Evolutionary conservation across 2,797 vertebrate species (phyloP).

Genomic region (Mareca strepera): DNA sequence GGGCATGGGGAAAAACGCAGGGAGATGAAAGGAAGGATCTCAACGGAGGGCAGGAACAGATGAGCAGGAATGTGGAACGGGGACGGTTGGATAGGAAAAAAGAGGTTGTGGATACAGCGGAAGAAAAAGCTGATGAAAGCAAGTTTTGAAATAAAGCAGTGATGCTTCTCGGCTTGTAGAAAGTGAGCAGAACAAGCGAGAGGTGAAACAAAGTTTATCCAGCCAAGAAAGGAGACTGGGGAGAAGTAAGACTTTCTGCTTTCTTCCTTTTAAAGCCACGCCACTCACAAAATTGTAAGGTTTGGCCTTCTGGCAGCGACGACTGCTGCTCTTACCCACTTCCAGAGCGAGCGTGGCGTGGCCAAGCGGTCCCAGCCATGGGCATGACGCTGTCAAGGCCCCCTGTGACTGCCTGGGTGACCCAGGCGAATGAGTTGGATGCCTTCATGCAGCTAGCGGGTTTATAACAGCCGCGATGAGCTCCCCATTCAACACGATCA

Average conservation of each 20-base stretch:
- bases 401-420: background rate
- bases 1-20: background rate
- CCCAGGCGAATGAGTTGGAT: background rate
- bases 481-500: background rate
- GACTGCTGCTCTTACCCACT: background rate
- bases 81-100: background rate
- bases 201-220: constrained; percentile 18
- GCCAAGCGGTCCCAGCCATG: background rate
- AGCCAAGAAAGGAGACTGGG: background rate
- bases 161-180: constrained; percentile 4
- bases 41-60: background rate
- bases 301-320: background rate
- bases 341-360: background rate
- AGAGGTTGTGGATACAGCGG: background rate
- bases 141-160: constrained; percentile 43
- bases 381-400: background rate
- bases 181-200: background rate
- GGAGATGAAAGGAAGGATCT: constrained; percentile 17
- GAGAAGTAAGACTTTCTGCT: background rate
- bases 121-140: background rate
- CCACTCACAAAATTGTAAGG: background rate
- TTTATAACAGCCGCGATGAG: background rate
- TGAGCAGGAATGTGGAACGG: constrained; percentile 1
- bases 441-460: background rate
- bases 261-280: constrained; percentile 3